Base-by-base conservation (phyloP, 2,888 invertebrate genomes). In the Kryphioiulus occultus region DNA sequence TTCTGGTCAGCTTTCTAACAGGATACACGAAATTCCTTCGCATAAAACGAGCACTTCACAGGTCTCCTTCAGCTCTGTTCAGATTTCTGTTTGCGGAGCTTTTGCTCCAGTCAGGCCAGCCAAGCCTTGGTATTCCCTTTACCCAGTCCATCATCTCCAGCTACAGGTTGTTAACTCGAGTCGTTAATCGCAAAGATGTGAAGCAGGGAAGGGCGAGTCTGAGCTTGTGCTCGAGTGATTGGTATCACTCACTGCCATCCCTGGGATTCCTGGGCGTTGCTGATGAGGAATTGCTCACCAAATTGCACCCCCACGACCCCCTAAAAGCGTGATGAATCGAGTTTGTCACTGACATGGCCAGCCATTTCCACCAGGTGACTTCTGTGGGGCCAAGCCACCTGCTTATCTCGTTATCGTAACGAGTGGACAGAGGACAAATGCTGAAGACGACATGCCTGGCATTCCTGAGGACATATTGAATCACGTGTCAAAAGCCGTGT, bases 391-490 rank as follows among this genome's bases (percentile, higher is more conserved):
- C 78, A 15, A 78, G 78, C 78, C 78, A 78, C 78, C 78, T 78
- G 78, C 22, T 78, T 78, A 78, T 78, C 78, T 78, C 78, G 78
- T 78, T 78, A 26, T 78, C 78, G 78, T 78, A 78, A 78, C 78
- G 78, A 78, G 78, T 30, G 22, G n/a, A 68, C 68, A 68, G 68
- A 68, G 68, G 68, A 68, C 68, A 26, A 68, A 68, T 26, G 68
- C 26, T n/a, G n/a, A 19, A 26, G 68, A 68, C 78, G 78, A 78
- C 78, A 78, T 78, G 78, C 78, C 78, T 78, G 78, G 30, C 78
- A 78, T 78, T 78, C 78, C 30, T 78, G 78, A 78, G 78, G 78
- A 78, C 78, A 78, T 78, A 30, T 78, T 78, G 78, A 78, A 78
- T 78, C 30, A 78, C 78, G 78, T 78, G 78, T 78, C 78, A 78